Conservation (phyloP, 2,113 vertebrate species). For the Anseranas semipalmata region DNA sequence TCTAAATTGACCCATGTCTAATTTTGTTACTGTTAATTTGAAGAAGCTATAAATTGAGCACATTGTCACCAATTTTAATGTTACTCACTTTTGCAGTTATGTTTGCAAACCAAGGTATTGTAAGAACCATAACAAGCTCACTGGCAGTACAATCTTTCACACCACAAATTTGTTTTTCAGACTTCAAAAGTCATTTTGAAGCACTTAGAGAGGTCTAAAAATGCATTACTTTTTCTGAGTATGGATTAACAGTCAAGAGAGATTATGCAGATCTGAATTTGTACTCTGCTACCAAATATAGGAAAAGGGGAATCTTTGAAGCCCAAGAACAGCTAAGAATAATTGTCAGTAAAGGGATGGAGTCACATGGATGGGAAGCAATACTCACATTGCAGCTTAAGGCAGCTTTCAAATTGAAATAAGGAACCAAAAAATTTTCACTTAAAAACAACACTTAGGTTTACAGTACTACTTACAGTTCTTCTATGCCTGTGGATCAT, state of each 20-base stretch:
- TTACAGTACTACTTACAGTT: neutral
- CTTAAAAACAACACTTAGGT: neutral
- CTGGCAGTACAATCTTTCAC: neutral
- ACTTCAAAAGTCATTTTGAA: slow-evolving; percentile 51
- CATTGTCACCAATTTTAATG: neutral
- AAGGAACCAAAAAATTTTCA: neutral
- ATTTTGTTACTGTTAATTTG: neutral
- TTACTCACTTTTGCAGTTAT: neutral
- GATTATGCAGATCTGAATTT: slow-evolving; percentile 44
- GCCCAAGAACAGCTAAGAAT: slow-evolving; percentile 69
- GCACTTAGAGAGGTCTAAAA: slow-evolving; percentile 32
- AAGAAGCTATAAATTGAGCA: neutral
- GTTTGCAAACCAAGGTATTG: neutral
- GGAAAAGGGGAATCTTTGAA: slow-evolving; percentile 74
- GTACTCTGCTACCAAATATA: slow-evolving; percentile 61
- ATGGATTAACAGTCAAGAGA: neutral
- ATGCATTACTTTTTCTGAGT: neutral
- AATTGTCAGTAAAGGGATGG: slow-evolving; percentile 57
- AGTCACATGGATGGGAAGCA: slow-evolving; percentile 71
- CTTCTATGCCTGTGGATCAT: neutral
- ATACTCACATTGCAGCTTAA: slow-evolving; percentile 13
- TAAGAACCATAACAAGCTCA: neutral
- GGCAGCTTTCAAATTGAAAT: neutral
- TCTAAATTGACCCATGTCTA: neutral
- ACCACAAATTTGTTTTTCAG: slow-evolving; percentile 29